Conservation (phyloP, 2,113 vertebrate genomes). For the Picathartes gymnocephalus region DNA sequence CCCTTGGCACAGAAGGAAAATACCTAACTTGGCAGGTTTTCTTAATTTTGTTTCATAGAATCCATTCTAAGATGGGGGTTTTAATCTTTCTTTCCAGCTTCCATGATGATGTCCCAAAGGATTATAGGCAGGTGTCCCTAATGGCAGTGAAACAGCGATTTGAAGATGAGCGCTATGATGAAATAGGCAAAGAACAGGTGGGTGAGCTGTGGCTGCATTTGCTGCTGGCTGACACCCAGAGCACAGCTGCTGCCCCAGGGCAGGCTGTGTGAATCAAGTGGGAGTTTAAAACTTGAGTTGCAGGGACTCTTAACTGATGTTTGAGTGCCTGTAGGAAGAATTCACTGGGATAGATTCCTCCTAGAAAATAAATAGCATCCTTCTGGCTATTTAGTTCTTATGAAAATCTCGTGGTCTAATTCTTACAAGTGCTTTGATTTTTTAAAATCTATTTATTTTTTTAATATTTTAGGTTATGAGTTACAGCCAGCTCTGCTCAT, state of each 20-base stretch:
- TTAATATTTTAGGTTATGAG: constrained; percentile 80
- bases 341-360: neutral
- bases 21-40: neutral
- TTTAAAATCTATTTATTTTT: neutral
- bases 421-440: neutral
- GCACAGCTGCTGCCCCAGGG: neutral
- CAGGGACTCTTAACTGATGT: neutral
- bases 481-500: constrained; percentile 85
- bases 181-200: constrained; percentile 89
- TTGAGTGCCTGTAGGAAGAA: neutral
- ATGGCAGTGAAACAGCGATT: constrained; percentile 94
- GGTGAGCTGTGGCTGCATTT: neutral
- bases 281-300: neutral
- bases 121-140: constrained; percentile 90
- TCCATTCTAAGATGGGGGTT: neutral
- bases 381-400: neutral
- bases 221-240: neutral
- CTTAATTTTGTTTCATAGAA: neutral
- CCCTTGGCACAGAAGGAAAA: neutral
- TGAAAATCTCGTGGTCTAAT: neutral
- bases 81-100: constrained; percentile 75
- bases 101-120: constrained; percentile 88
- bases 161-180: constrained; percentile 85
- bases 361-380: neutral
- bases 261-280: neutral